Percentiles rank a stretch among this genome's conserved stretches.
Evolutionary conservation across 2,797 vertebrate species (phyloP).

Genomic region (Lepidocolaptes lacrymiger): DNA sequence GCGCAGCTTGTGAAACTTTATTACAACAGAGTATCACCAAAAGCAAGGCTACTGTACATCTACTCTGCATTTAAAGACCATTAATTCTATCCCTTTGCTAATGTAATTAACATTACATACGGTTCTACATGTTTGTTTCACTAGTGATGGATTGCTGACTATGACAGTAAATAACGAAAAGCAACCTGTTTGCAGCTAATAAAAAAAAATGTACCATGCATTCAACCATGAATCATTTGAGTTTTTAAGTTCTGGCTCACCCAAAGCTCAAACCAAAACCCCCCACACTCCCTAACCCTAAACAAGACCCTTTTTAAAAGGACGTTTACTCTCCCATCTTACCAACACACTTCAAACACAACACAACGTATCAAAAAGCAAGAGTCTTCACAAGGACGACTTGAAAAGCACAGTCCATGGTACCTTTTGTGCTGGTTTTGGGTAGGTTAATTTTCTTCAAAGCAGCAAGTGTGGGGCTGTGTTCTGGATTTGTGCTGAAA

Average conservation of each 20-base stretch:
- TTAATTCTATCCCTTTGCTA: background rate
- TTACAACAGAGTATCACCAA: background rate
- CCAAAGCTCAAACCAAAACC: background rate
- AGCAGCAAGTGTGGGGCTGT: background rate
- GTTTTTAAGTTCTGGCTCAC: background rate
- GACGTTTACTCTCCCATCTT: background rate
- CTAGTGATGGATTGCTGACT: background rate
- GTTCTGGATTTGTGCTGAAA: background rate
- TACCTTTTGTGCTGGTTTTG: background rate
- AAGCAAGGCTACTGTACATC: background rate
- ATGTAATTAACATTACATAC: background rate
- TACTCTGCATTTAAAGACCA: background rate
- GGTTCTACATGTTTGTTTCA: background rate
- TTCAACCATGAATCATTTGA: background rate
- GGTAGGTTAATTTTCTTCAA: background rate
- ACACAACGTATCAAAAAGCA: background rate
- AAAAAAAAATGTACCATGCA: rapidly evolving
- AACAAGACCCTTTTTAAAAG: background rate
- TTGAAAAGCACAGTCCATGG: background rate
- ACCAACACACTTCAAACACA: background rate
- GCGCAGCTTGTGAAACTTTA: background rate
- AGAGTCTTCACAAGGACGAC: background rate
- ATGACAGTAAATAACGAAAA: background rate
- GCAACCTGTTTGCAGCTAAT: background rate
- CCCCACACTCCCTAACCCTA: rapidly evolving